These are phyloP conservation scores for Arctia plantaginis DNA, from an alignment of 2,888 invertebrate genomes.

Conservation along the genomic window DNA sequence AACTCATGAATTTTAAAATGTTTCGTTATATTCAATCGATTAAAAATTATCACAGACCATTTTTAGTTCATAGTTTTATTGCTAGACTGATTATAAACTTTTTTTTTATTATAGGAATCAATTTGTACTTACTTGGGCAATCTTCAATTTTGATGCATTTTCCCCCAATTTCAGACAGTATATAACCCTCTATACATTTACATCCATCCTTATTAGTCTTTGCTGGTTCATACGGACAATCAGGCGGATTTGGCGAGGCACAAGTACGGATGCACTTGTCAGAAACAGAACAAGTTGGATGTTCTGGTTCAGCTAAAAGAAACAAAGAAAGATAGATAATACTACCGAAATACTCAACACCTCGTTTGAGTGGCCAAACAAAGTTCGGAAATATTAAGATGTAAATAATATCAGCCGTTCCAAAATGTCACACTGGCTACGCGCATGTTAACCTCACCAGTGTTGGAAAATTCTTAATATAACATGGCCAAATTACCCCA, in stretches of 20 bases:
- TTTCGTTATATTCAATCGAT: too few relatives aligned
- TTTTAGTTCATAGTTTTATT: too few relatives aligned
- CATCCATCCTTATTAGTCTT: conserved; percentile 34
- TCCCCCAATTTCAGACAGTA: conserved; percentile 34
- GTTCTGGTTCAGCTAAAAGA: neutral
- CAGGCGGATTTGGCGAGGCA: conserved; percentile 30
- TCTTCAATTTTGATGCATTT: conserved; percentile 35
- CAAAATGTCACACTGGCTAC: neutral
- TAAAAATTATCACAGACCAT: too few relatives aligned
- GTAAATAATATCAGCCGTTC: neutral
- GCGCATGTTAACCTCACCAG: too few relatives aligned
- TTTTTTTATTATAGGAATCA: neutral
- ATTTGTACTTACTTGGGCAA: conserved; percentile 36
- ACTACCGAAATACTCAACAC: neutral
- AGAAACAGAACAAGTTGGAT: conserved; percentile 25
- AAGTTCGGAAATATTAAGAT: neutral
- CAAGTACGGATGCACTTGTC: conserved; percentile 40
- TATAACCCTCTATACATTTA: conserved; percentile 36
- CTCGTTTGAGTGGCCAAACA: neutral
- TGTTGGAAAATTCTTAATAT: neutral
- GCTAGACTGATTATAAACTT: neutral
- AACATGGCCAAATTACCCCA: neutral
- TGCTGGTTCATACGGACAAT: conserved; percentile 35
- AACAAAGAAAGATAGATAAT: neutral
- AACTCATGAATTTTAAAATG: too few relatives aligned